A percentile compares a stretch with the other conserved stretches of the same genome.
Evolutionary conservation across 37 sponge, comb jelly and placozoan species (phyloP).

Genomic region (Spongilla lacustris): DNA sequence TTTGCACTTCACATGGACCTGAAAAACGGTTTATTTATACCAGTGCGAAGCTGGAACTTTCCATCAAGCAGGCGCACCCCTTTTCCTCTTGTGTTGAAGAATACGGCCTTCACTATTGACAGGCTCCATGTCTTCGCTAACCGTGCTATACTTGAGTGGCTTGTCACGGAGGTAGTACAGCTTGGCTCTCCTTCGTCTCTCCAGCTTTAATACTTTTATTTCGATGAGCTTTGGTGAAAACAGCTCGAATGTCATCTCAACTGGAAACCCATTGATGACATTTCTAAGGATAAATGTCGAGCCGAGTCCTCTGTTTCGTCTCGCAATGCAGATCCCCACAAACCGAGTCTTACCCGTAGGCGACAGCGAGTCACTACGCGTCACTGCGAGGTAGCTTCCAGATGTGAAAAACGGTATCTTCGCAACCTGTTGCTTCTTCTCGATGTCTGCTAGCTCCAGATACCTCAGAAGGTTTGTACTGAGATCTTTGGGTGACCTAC

Average conservation of each 20-base stretch:
- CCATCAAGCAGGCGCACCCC: not conserved
- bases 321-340: conserved; percentile 88
- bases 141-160: conserved; percentile 67
- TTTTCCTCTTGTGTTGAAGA: no score
- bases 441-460: conserved; percentile 66
- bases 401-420: conserved; percentile 72
- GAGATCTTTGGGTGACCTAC: conserved; percentile 57
- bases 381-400: conserved; percentile 77
- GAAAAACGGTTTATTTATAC: no score
- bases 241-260: conserved; percentile 82
- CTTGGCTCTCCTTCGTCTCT: conserved; percentile 74
- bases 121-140: conserved; percentile 67
- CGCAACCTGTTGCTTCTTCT: conserved; percentile 32
- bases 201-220: conserved; percentile 83
- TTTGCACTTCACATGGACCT: no score
- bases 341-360: conserved; percentile 62
- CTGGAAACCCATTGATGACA: conserved; percentile 68
- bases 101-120: not conserved
- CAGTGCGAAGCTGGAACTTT: no score
- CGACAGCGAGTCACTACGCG: conserved; percentile 69
- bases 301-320: conserved; percentile 70
- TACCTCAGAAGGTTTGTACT: conserved; percentile 79
- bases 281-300: conserved; percentile 80
- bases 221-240: conserved; percentile 75
- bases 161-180: conserved; percentile 87